These are phyloP conservation scores for Proisotoma minuta DNA, from an alignment of 2,888 invertebrate genomes.

Conservation along the genomic window DNA sequence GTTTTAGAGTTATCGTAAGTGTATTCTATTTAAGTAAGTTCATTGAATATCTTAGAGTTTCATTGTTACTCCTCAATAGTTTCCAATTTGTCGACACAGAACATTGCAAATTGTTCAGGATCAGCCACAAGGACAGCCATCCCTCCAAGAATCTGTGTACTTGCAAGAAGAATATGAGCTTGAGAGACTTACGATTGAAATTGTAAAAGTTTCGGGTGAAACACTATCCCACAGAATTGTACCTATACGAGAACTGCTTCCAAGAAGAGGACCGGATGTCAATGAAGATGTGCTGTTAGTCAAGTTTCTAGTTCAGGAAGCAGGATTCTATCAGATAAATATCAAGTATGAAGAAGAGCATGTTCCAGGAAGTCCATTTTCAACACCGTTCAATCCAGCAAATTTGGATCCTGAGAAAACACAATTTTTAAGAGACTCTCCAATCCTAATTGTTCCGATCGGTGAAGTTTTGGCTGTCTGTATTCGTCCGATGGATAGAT, in stretches of 20 bases:
- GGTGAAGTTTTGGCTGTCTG: not conserved
- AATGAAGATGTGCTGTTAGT: constrained; percentile 50
- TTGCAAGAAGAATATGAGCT: constrained; percentile 32
- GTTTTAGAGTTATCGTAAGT: constrained; percentile 40
- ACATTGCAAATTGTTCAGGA: constrained; percentile 29
- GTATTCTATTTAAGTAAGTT: not conserved
- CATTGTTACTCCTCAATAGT: constrained; percentile 14
- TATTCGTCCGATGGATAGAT: constrained; percentile 6
- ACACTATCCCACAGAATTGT: constrained; percentile 22
- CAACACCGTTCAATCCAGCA: not conserved
- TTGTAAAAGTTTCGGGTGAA: constrained; percentile 28
- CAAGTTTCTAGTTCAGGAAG: not conserved
- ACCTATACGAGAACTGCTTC: constrained; percentile 50
- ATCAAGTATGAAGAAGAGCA: not conserved
- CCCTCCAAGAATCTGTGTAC: constrained; percentile 28
- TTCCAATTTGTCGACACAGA: constrained; percentile 29
- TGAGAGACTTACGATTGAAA: constrained; percentile 30
- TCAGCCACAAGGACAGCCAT: constrained; percentile 24
- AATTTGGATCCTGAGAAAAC: constrained; percentile 4
- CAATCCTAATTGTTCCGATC: not conserved
- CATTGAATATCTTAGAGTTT: constrained; percentile 9
- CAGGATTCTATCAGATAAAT: not conserved
- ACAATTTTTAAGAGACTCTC: not conserved
- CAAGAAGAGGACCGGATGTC: constrained; percentile 22
- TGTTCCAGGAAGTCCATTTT: not conserved